Percentiles rank a stretch among this genome's conserved stretches.
Evolutionary conservation across 2,888 invertebrate species (phyloP).

Genomic region (Tachina fera): DNA sequence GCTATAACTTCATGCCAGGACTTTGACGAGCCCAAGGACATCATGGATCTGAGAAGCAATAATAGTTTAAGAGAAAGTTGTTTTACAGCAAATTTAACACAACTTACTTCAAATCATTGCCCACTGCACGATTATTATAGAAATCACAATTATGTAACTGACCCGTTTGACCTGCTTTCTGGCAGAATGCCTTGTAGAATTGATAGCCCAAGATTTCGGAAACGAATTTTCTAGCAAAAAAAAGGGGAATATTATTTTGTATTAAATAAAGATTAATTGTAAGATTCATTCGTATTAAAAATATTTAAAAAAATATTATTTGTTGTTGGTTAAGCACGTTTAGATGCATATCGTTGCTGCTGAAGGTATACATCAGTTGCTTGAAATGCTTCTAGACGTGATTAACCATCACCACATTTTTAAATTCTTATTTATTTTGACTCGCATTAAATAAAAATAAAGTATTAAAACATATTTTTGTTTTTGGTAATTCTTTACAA

Average conservation of each 20-base stretch:
- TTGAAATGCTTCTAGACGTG: too few species aligned
- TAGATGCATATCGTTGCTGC: too few species aligned
- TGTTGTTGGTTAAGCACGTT: too few species aligned
- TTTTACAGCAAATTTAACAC: background rate
- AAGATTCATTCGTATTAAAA: background rate
- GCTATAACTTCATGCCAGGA: slow-evolving; percentile 91
- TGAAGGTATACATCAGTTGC: too few species aligned
- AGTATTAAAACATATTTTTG: too few species aligned
- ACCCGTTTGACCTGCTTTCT: slow-evolving; percentile 88
- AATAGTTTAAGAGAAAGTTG: background rate
- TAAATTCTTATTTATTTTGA: too few species aligned
- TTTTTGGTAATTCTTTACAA: too few species aligned
- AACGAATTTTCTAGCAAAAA: slow-evolving; percentile 86
- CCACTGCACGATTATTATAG: slow-evolving; percentile 90
- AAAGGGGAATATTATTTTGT: background rate
- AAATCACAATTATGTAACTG: slow-evolving; percentile 93
- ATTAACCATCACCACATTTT: too few species aligned
- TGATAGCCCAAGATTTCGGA: slow-evolving; percentile 92
- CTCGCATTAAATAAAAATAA: too few species aligned
- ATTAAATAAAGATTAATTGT: background rate
- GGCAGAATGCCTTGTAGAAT: slow-evolving; percentile 89
- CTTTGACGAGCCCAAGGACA: slow-evolving; percentile 86
- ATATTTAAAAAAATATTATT: too few species aligned
- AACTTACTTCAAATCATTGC: slow-evolving; percentile 85
- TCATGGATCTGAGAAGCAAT: slow-evolving; percentile 82